These are phyloP conservation scores for Chloroclystis v-ata DNA, from an alignment of 2,888 invertebrate genomes.

Conservation along the genomic window DNA sequence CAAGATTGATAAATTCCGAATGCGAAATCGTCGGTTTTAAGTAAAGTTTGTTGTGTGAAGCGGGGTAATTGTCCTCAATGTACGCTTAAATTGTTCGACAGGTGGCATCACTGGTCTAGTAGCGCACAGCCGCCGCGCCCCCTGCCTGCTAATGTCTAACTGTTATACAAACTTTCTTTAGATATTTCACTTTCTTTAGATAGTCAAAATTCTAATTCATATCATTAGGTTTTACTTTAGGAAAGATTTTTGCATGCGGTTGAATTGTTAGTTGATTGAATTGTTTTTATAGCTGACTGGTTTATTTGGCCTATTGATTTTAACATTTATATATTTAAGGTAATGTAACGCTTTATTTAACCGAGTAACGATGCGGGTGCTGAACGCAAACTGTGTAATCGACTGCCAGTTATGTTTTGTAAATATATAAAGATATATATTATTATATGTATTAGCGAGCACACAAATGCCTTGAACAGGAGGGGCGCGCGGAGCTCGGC, in stretches of 20 bases:
- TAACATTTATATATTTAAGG: conserved; percentile 39
- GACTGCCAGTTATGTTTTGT: conserved; percentile 68
- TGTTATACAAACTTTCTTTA: conserved; percentile 45
- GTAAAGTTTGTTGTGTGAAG: conserved; percentile 50
- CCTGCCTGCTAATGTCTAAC: conserved; percentile 37
- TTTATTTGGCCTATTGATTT: conserved; percentile 61
- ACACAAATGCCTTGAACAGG: conserved; percentile 60
- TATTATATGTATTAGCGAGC: conserved; percentile 57
- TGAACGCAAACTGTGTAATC: conserved; percentile 49
- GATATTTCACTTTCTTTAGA: conserved; percentile 60
- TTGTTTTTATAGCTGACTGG: conserved; percentile 53
- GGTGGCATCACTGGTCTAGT: conserved; percentile 42
- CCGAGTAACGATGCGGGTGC: conserved; percentile 61
- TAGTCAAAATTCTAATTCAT: conserved; percentile 76
- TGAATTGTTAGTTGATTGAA: conserved; percentile 57
- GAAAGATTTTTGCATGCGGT: conserved; percentile 55
- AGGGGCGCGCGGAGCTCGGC: conserved; percentile 58
- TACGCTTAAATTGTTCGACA: conserved; percentile 48
- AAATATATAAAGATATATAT: conserved; percentile 65
- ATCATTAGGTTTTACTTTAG: conserved; percentile 78
- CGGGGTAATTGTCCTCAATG: conserved; percentile 46
- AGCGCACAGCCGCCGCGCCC: conserved; percentile 42
- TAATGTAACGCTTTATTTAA: conserved; percentile 62
- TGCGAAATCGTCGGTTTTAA: conserved; percentile 33
- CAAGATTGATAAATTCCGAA: conserved; percentile 42